These are phyloP conservation scores for Laticauda colubrina DNA, from an alignment of 2,113 vertebrate species.

Conservation along the genomic window DNA sequence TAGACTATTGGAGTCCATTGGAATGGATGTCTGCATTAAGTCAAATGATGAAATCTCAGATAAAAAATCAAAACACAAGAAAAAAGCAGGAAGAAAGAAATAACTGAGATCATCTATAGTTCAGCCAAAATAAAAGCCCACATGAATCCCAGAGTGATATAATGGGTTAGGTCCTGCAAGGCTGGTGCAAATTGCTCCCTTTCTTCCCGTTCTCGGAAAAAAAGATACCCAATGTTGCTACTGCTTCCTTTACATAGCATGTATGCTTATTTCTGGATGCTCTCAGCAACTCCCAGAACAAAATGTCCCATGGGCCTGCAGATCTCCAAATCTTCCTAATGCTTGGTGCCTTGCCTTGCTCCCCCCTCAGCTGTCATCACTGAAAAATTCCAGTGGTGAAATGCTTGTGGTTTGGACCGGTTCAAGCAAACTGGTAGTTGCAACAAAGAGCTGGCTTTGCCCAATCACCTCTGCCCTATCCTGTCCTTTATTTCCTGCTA, in stretches of 20 bases:
- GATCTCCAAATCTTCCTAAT: neutral
- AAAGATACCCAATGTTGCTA: neutral
- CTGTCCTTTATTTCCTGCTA: no score
- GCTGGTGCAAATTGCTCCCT: neutral
- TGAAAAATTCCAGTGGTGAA: neutral
- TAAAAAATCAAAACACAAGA: neutral
- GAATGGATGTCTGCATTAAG: neutral
- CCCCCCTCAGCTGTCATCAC: neutral
- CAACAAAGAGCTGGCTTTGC: no score
- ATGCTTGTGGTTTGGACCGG: no score
- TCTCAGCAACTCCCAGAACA: neutral
- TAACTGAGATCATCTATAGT: neutral
- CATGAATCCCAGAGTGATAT: neutral
- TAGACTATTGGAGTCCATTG: neutral
- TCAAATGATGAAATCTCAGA: neutral
- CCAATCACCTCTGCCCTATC: no score
- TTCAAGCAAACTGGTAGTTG: no score
- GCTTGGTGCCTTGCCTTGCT: neutral
- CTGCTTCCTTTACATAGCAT: neutral
- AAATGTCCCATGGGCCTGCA: neutral
- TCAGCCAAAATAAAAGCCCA: neutral
- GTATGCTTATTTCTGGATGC: neutral
- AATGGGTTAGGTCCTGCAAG: neutral
- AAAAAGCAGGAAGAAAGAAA: neutral
- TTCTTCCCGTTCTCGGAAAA: neutral